Evolutionary conservation across 2,113 vertebrate genomes (phyloP).

Genomic region (Thryonomys swinderianus): DNA sequence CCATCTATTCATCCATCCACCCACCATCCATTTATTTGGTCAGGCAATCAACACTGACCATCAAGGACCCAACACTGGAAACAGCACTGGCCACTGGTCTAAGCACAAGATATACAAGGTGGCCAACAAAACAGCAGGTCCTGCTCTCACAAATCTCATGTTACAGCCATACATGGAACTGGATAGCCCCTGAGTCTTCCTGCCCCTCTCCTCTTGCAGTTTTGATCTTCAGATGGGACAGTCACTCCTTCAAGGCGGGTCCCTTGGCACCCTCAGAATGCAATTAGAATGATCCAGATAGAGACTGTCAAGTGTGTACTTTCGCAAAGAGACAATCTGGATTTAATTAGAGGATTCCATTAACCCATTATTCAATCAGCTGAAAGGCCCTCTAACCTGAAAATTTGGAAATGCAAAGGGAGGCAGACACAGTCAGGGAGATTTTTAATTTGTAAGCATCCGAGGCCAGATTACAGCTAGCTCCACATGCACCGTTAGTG

Average conservation of each 20-base stretch:
- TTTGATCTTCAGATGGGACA: constrained; percentile 27
- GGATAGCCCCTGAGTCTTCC: background rate
- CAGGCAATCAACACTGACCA: background rate
- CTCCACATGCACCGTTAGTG: background rate
- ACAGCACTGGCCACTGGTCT: background rate
- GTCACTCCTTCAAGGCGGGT: constrained; percentile 6
- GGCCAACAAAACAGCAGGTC: background rate
- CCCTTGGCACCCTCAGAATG: constrained; percentile 39
- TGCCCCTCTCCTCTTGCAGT: background rate
- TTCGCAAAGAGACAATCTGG: constrained; percentile 70
- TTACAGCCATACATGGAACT: background rate
- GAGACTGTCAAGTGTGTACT: constrained; percentile 62
- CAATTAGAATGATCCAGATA: constrained; percentile 73
- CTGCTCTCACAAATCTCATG: background rate
- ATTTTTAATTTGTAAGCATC: constrained; percentile 71
- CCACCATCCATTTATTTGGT: background rate
- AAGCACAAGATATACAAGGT: background rate
- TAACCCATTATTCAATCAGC: constrained; percentile 79
- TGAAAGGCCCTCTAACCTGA: constrained; percentile 73
- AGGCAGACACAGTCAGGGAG: constrained; percentile 60
- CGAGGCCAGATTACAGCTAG: constrained; percentile 48
- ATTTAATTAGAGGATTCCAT: constrained; percentile 74
- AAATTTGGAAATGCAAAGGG: constrained; percentile 78
- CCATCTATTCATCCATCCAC: background rate
- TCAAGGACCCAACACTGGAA: background rate